phyloP scores from a whole-genome alignment of 2,113 vertebrate genomes.

The Onychorhynchus coronatus region DNA sequence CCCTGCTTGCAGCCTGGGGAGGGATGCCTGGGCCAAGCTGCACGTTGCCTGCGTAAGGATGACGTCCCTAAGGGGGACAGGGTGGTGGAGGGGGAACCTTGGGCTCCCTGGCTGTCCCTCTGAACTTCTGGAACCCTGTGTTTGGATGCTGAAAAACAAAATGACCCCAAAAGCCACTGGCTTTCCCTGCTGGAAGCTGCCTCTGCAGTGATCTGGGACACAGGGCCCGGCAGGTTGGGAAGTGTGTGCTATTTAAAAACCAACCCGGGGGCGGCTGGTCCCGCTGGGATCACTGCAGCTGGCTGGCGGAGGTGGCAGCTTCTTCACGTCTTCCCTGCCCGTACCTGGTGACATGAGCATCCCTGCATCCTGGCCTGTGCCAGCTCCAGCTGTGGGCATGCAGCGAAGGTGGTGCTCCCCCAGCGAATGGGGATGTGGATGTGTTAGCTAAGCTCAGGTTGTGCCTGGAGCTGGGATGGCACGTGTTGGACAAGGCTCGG shows the following conservation, averaged over 20 bases:
- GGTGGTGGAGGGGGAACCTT: background rate
- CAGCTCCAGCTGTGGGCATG: background rate
- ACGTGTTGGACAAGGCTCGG: background rate
- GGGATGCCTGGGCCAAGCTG: background rate
- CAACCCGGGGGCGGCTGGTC: background rate
- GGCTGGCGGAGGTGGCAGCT: background rate
- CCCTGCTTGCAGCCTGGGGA: background rate
- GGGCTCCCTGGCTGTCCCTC: accelerated
- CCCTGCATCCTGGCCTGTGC: background rate
- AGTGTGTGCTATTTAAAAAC: background rate
- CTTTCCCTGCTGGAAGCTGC: background rate
- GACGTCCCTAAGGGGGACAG: background rate
- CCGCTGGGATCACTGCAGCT: accelerated
- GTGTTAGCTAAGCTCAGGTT: background rate
- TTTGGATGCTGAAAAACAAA: background rate
- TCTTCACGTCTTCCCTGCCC: background rate
- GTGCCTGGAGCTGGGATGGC: background rate
- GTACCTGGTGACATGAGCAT: background rate
- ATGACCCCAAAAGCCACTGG: background rate
- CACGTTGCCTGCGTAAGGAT: accelerated
- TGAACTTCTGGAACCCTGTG: accelerated
- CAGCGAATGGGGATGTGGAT: background rate
- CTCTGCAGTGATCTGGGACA: background rate
- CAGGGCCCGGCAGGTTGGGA: background rate
- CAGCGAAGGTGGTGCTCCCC: background rate